Evolutionary conservation across 2,797 vertebrate genomes (phyloP).

Genomic region (Taeniopygia guttata): DNA sequence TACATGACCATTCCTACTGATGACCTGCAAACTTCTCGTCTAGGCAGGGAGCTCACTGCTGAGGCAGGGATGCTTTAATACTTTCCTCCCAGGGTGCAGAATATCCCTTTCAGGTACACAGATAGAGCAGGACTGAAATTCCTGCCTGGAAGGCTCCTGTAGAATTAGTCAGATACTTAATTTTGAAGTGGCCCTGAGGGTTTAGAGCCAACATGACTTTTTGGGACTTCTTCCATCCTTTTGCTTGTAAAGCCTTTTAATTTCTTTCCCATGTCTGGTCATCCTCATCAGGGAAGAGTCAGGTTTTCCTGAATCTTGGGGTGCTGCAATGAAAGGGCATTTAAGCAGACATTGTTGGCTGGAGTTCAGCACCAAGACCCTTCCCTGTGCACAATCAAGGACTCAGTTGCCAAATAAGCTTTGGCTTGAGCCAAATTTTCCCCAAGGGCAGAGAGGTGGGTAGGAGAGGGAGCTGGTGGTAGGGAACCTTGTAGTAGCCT

Average conservation of each 20-base stretch:
- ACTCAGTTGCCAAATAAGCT: accelerated
- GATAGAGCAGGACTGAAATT: neutral
- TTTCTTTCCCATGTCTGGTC: neutral
- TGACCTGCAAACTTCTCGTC: neutral
- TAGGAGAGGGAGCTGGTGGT: neutral
- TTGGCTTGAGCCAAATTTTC: neutral
- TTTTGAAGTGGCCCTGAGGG: neutral
- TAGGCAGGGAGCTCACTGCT: accelerated
- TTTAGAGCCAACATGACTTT: neutral
- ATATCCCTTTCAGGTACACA: neutral
- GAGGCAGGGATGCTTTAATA: neutral
- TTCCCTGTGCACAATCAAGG: neutral
- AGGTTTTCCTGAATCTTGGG: neutral
- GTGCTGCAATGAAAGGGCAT: neutral
- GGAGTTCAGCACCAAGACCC: neutral
- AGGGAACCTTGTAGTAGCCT: neutral
- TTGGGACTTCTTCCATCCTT: neutral
- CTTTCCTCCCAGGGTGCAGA: neutral
- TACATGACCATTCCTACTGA: neutral
- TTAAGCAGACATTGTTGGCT: neutral
- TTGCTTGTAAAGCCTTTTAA: neutral
- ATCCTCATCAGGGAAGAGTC: neutral
- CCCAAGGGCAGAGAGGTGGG: too few relatives aligned
- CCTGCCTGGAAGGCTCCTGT: accelerated
- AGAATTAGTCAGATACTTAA: neutral